Evolutionary conservation across 2,888 invertebrate genomes (phyloP), one percentile per base, ranked within the genome.

Genomic region (Orthosia gracilis): DNA sequence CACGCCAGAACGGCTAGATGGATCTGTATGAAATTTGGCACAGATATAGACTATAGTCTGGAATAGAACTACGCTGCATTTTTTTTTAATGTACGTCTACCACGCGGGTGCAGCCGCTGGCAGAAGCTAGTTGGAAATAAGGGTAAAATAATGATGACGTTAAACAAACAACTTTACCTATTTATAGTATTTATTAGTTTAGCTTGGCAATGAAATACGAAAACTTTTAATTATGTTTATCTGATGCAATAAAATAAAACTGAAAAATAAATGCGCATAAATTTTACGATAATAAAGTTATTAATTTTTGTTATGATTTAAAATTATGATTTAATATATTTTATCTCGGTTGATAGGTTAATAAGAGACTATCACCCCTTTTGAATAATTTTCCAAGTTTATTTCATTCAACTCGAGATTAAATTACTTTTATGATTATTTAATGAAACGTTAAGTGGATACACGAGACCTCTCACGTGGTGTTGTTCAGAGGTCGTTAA

Each of bases 341-440:
- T 50, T 61, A 61, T 81, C 61, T 76, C 15, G 15, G 11, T 50
- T 23, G 23, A 65, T 52, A 62, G 9, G 50, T 47, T 68, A 50
- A 7, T 69, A 58, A 45, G 18, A 15, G 23, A 23, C 12, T 5
- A 54, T 62, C 49, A 62, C 65, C 57, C 31, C 17, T 1, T 31
- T 58, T n/a, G 31, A 45, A 31, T 77, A 79, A 82, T 50, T 66
- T 82, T 82, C 77, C 82, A 82, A n/a, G 15, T 59, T 45, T 2
- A 31, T 80, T 80, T 47, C 18, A 75, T 50, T 80, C 59, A 75
- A 64, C 49, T 81, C 21, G 5, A 40, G 52, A 59, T 52, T 13
- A 58, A 18, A 49, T 47, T 23, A 52, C 31, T 54, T 63, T n/a
- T 11, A 65, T 21, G 21, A 21, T 17, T 50, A 23, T 9, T n/a